These are phyloP conservation scores for Ectemnius lituratus DNA, from an alignment of 2,888 invertebrate genomes.

Conservation along the genomic window DNA sequence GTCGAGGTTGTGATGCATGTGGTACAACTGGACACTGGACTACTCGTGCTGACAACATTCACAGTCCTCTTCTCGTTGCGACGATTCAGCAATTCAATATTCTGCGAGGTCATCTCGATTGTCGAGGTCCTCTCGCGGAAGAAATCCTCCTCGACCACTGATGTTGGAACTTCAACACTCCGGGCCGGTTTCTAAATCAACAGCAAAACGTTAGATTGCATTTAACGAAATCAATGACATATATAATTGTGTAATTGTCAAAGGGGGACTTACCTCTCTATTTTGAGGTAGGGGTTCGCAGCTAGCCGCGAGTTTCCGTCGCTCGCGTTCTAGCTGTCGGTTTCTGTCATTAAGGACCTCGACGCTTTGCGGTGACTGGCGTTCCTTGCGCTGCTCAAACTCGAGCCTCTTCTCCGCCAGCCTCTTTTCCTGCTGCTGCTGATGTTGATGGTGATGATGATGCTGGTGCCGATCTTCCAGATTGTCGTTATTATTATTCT, in stretches of 20 bases:
- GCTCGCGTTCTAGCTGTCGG: conserved; percentile 71
- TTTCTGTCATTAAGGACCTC: conserved; percentile 73
- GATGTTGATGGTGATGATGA: conserved; percentile 48
- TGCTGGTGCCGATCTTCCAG: conserved; percentile 61
- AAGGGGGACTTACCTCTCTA: conserved; percentile 53
- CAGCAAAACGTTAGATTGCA: background rate
- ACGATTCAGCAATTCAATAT: conserved; percentile 73
- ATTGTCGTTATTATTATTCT: conserved; percentile 66
- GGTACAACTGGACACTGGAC: conserved; percentile 18
- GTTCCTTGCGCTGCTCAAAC: conserved; percentile 63
- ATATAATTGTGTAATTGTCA: background rate
- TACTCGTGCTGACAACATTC: conserved; percentile 29
- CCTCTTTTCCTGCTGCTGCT: conserved; percentile 53
- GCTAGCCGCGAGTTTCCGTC: conserved; percentile 71
- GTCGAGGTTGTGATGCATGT: conserved; percentile 50
- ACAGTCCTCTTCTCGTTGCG: conserved; percentile 64
- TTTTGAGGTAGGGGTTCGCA: conserved; percentile 67
- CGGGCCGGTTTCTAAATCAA: conserved; percentile 51
- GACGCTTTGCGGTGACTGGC: conserved; percentile 72
- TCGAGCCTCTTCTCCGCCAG: conserved; percentile 54
- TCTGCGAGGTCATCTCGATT: conserved; percentile 76
- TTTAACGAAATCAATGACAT: background rate
- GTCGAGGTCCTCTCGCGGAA: conserved; percentile 72
- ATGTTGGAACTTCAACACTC: conserved; percentile 41
- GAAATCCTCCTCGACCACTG: conserved; percentile 64